These are phyloP conservation scores for Megaceryle torquata DNA, from an alignment of 2,113 vertebrate genomes.

Conservation along the genomic window DNA sequence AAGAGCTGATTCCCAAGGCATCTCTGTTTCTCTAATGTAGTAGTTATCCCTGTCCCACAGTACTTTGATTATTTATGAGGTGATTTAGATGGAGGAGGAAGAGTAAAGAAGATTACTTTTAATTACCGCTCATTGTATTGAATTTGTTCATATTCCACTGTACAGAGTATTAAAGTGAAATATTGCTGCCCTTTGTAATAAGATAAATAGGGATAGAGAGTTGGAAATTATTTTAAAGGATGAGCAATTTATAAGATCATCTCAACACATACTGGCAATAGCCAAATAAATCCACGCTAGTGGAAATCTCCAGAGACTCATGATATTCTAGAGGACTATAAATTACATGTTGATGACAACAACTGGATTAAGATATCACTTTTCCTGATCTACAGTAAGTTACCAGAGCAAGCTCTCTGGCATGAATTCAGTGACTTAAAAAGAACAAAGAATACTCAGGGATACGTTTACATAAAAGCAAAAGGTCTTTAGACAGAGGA, in stretches of 20 bases:
- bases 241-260: constrained; percentile 1
- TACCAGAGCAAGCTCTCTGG: not conserved
- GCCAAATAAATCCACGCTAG: constrained; percentile 18
- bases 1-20: not conserved
- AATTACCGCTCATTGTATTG: not conserved
- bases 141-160: not conserved
- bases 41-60: not conserved
- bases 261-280: not conserved
- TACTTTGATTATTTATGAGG: not conserved
- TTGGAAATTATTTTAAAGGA: not conserved
- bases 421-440: not conserved
- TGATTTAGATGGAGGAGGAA: not conserved
- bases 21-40: not conserved
- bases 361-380: not conserved
- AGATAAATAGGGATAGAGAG: not conserved
- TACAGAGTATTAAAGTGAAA: not conserved
- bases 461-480: not conserved
- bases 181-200: not conserved
- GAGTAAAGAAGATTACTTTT: not conserved
- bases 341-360: not conserved
- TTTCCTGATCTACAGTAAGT: not conserved
- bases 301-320: not conserved
- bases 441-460: not conserved
- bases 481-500: not conserved
- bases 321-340: not conserved